Evolutionary conservation across 1,140 invertebrate genomes (phyloP), one percentile per base, ranked within the genome.

Genomic region (Aphidius ervi): DNA sequence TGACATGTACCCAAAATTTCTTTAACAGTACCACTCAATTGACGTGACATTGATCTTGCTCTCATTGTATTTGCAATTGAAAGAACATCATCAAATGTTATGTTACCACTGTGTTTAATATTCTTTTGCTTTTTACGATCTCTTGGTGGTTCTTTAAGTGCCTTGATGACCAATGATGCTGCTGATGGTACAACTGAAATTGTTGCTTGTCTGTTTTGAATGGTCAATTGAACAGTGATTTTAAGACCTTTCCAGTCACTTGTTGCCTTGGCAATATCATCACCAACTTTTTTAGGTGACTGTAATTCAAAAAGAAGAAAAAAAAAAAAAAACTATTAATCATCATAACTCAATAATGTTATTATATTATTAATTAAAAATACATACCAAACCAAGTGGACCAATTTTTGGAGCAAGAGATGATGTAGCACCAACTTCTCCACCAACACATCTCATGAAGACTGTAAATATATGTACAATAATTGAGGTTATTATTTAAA

Each of bases 101-200:
- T 84, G 77, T 99, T 99, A 59, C 97, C 97, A 84, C 85, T 96
- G 83, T 99, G 97, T 77, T 99, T 99, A 66, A 99, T 92, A 80
- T 99, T 95, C 77, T 99, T 99, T 62, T 97, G 94, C 84, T 99
- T 99, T 85, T 99, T 99, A 68, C 97, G 87, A 76, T 99, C 98
- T 71, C 98, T 85, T 65, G 96, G 95, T 46, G 98, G 96, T 81
- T 99, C 98, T 79, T 99, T 99, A 40, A 99, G 80, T 46, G 97
- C 96, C 81, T 97, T 98, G 73, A 99, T 98, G 66, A 99, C 90
- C 16, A 99, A 82, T 2, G 97, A 97, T 37, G 97, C 95, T 58
- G 97, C 97, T 65, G 95, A 98, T 9, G 98, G 98, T 6, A 98
- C 94, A 43, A 99, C 95, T 46, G 95, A 93, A 69, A 99, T 98